Percentiles rank a stretch among this genome's conserved stretches.
These are phyloP conservation scores for Ptychoptera albimana DNA, from an alignment of 2,888 invertebrate species.

Conservation along the genomic window DNA sequence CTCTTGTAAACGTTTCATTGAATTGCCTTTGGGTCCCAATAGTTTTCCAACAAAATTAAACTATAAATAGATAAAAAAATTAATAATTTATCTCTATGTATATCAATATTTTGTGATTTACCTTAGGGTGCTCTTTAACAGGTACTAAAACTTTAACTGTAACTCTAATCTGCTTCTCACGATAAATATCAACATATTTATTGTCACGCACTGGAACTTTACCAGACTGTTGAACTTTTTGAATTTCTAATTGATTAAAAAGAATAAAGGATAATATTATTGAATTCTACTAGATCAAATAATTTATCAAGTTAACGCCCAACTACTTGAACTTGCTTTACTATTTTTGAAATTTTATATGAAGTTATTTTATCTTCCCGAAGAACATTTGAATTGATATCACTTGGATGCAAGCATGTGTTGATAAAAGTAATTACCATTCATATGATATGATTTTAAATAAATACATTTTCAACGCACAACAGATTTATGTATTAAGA, in stretches of 20 bases:
- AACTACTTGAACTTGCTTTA: slow-evolving; percentile 8
- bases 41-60: slow-evolving; percentile 93
- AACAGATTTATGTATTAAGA: too few relatives aligned
- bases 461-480: too few relatives aligned
- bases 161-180: slow-evolving; percentile 76
- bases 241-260: slow-evolving; percentile 39
- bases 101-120: too few relatives aligned
- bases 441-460: too few relatives aligned
- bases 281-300: background rate
- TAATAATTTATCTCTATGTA: too few relatives aligned
- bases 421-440: too few relatives aligned
- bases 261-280: background rate
- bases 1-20: slow-evolving; percentile 79
- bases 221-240: slow-evolving; percentile 52
- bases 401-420: too few relatives aligned
- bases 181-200: slow-evolving; percentile 66
- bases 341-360: slow-evolving; percentile 1
- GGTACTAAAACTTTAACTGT: slow-evolving; percentile 75
- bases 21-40: slow-evolving; percentile 85
- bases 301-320: background rate
- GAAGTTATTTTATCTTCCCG: too few relatives aligned
- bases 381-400: too few relatives aligned
- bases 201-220: slow-evolving; percentile 46
- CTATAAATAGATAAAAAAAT: slow-evolving; percentile 38
- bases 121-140: slow-evolving; percentile 75